phyloP scores from a whole-genome alignment of 2,113 vertebrate species.

The Gymnorhina tibicen region DNA sequence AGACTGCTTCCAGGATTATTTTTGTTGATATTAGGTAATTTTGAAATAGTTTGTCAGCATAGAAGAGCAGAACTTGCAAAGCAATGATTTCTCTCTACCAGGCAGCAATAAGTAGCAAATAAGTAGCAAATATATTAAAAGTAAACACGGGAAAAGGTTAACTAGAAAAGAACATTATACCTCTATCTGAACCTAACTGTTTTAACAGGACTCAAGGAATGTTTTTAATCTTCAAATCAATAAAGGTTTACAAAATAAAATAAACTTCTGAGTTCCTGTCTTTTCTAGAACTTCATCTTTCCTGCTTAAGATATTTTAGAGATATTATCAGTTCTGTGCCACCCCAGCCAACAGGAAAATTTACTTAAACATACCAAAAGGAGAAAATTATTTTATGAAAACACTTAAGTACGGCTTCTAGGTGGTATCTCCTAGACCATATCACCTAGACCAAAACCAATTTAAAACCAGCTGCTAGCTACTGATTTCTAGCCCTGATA shows the following conservation, averaged over 20 bases:
- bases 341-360: constrained; percentile 61
- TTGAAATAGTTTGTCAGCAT: constrained; percentile 3
- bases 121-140: background rate
- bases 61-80: background rate
- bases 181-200: constrained; percentile 19
- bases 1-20: background rate
- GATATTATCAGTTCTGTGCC: constrained; percentile 61
- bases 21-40: background rate
- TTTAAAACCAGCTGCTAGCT: constrained; percentile 70
- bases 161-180: constrained; percentile 44
- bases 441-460: constrained; percentile 67
- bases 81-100: background rate
- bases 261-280: constrained; percentile 55
- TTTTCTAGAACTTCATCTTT: constrained; percentile 65
- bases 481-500: constrained; percentile 57
- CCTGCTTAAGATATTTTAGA: constrained; percentile 55
- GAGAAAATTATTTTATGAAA: constrained; percentile 58
- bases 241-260: constrained; percentile 69
- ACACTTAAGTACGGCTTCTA: constrained; percentile 21
- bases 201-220: constrained; percentile 58
- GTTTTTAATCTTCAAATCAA: constrained; percentile 67
- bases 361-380: constrained; percentile 30
- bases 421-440: constrained; percentile 60
- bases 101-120: no score
- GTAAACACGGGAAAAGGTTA: constrained; percentile 37